Percentiles rank a stretch among this genome's conserved stretches.
Evolutionary conservation across 1,140 invertebrate species (phyloP).

Genomic region (Sipha flava): DNA sequence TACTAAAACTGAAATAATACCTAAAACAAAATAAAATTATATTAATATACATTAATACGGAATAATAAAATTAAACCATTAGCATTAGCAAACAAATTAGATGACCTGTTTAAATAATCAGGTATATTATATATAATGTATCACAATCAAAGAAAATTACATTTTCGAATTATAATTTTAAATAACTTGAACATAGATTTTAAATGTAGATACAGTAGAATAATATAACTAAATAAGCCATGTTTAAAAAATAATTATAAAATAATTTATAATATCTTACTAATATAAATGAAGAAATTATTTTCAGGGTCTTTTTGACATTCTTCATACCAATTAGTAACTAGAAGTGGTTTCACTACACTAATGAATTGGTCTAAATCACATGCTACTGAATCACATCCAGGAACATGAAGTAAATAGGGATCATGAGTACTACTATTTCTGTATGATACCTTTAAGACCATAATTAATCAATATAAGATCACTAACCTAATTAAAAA

Average conservation of each 20-base stretch:
- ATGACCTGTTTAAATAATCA: too few species aligned
- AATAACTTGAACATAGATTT: too few species aligned
- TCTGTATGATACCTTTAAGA: slow-evolving; percentile 24
- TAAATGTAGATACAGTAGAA: too few species aligned
- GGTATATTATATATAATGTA: too few species aligned
- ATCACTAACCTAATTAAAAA: not conserved
- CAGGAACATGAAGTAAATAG: slow-evolving; percentile 20
- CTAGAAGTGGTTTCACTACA: not conserved
- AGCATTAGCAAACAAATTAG: too few species aligned
- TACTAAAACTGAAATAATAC: not conserved
- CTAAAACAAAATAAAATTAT: not conserved
- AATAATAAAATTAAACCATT: too few species aligned
- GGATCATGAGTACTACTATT: slow-evolving; percentile 4
- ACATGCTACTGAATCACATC: slow-evolving; percentile 29
- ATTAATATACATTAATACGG: too few species aligned
- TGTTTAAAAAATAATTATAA: not conserved
- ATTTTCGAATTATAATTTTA: too few species aligned
- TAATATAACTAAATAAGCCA: not conserved
- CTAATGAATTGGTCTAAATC: not conserved
- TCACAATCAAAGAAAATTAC: too few species aligned
- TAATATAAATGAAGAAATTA: not conserved
- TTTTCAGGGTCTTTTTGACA: not conserved
- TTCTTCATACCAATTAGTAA: slow-evolving; percentile 14
- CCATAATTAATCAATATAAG: not conserved
- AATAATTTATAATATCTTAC: not conserved